Conservation (phyloP, 1,140 invertebrate genomes). For the Polypedilum vanderplanki region DNA sequence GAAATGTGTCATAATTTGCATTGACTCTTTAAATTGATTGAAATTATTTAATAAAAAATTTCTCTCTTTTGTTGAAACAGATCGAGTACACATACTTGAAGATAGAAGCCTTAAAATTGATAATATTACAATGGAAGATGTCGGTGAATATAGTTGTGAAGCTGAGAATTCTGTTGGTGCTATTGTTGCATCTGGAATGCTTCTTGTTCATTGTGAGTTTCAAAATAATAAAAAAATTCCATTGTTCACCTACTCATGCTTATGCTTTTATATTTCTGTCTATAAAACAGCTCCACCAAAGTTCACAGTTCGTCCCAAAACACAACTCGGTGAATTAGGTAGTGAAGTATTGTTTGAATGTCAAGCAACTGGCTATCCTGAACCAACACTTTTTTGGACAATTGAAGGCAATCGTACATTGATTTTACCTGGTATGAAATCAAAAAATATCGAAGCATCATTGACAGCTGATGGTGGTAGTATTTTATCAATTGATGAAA, state of each 20-base stretch:
- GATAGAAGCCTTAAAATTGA: conserved; percentile 73
- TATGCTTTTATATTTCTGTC: not conserved
- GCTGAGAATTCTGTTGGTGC: conserved; percentile 80
- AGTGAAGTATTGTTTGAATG: conserved; percentile 62
- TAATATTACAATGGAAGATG: conserved; percentile 65
- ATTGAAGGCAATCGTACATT: conserved; percentile 64
- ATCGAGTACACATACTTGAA: conserved; percentile 66
- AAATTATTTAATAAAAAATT: not conserved
- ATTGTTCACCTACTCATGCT: no score
- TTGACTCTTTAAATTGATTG: not conserved
- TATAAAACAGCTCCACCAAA: conserved; percentile 55
- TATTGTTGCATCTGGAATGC: conserved; percentile 68
- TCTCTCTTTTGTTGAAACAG: conserved; percentile 40
- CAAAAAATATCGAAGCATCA: conserved; percentile 54
- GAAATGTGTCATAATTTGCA: not conserved
- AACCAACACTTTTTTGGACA: conserved; percentile 69
- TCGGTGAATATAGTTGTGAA: conserved; percentile 88
- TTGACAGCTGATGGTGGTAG: conserved; percentile 53
- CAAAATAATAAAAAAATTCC: not conserved
- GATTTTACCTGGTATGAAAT: conserved; percentile 59
- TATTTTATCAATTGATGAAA: conserved; percentile 53
- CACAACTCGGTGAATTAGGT: conserved; percentile 59
- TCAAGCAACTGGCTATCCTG: conserved; percentile 57
- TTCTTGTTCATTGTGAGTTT: conserved; percentile 71
- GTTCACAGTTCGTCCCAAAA: conserved; percentile 55